phyloP scores from a whole-genome alignment of 2,113 vertebrate species.

The Trinectes maculatus region DNA sequence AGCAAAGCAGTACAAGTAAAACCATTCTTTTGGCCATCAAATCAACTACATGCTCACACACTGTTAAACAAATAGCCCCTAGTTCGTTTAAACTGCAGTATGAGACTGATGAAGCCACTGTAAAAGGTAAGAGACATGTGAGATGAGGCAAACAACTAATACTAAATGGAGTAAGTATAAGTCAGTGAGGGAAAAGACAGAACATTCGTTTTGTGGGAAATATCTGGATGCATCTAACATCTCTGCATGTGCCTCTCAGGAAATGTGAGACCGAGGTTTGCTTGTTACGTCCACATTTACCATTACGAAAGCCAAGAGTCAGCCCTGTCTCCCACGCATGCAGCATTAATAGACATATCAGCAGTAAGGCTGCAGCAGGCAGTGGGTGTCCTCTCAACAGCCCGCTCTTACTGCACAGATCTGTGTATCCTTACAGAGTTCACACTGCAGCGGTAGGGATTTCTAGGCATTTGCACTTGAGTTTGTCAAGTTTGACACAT shows the following conservation, averaged over 20 bases:
- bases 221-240: conserved; percentile 28
- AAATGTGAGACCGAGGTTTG: conserved; percentile 48
- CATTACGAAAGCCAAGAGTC: conserved; percentile 61
- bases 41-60: conserved; percentile 9
- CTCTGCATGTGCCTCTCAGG: conserved; percentile 46
- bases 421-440: conserved; percentile 54
- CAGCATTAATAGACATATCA: conserved; percentile 76
- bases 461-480: conserved; percentile 36
- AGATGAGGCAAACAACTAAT: not conserved
- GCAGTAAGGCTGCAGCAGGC: conserved; percentile 69
- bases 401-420: conserved; percentile 52
- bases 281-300: conserved; percentile 61
- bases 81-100: not conserved
- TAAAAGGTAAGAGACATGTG: too few relatives aligned
- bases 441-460: conserved; percentile 32
- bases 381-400: conserved; percentile 71
- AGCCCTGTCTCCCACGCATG: conserved; percentile 77
- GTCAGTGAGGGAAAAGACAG: conserved; percentile 13
- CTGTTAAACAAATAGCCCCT: conserved; percentile 2
- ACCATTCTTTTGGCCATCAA: conserved; percentile 2
- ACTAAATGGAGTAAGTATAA: conserved; percentile 5
- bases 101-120: not conserved
- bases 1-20: conserved; percentile 9
- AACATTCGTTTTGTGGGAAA: conserved; percentile 7
- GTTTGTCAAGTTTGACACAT: conserved; percentile 23